These are phyloP conservation scores for Entosphenus tridentatus DNA, from an alignment of 2,113 vertebrate species.

Conservation along the genomic window DNA sequence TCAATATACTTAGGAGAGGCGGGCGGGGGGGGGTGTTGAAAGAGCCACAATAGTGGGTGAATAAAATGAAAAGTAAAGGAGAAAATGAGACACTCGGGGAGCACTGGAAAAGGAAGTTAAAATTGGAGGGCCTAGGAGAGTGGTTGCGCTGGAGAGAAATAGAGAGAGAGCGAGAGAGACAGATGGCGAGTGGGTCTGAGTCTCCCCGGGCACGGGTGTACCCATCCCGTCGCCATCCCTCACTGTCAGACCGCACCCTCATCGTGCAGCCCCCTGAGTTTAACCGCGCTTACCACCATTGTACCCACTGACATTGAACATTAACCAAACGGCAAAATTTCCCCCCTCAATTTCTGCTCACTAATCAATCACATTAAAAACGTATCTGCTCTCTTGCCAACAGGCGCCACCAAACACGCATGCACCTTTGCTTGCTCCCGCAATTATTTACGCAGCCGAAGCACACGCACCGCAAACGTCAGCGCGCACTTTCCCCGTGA, in stretches of 20 bases:
- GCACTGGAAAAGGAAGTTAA: too few species aligned
- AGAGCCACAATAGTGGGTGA: too few species aligned
- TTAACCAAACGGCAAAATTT: slow-evolving; percentile 5
- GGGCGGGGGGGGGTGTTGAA: too few species aligned
- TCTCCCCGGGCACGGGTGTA: slow-evolving; percentile 1
- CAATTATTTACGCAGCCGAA: too few species aligned
- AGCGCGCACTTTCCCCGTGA: too few species aligned
- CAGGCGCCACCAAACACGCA: neutral
- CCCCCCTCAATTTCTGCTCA: neutral
- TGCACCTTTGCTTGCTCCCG: too few species aligned
- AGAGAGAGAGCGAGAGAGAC: neutral
- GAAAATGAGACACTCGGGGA: too few species aligned
- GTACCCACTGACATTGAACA: slow-evolving; percentile 3
- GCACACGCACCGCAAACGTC: too few species aligned
- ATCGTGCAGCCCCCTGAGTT: neutral
- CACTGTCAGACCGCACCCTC: slow-evolving; percentile 5
- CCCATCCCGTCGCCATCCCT: slow-evolving; percentile 5
- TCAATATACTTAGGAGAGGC: too few species aligned
- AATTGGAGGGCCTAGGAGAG: too few species aligned
- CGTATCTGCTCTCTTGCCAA: slow-evolving; percentile 1
- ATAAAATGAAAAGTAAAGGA: too few species aligned
- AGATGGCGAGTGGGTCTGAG: slow-evolving; percentile 3
- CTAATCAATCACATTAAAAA: slow-evolving; percentile 6
- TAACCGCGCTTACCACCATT: slow-evolving; percentile 6
- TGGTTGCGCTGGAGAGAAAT: too few species aligned